Evolutionary conservation across 2,888 invertebrate species (phyloP).

Genomic region (Orthonychiurus folsomi): DNA sequence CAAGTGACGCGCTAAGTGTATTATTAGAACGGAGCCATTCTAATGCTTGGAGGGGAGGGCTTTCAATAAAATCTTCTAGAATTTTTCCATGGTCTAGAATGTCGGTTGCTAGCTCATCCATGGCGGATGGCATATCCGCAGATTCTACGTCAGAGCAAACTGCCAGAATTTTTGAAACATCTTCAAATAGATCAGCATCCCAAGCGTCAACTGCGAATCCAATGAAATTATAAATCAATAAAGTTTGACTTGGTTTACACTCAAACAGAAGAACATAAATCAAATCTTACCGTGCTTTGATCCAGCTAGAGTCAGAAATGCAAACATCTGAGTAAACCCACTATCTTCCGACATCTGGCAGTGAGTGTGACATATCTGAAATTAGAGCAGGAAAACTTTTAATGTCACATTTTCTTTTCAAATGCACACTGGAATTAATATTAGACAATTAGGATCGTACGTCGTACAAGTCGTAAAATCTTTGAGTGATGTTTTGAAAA

Average conservation of each 20-base stretch:
- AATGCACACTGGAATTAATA: conserved; percentile 13
- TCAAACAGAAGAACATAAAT: background rate
- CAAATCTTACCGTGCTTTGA: conserved; percentile 38
- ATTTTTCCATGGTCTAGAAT: conserved; percentile 49
- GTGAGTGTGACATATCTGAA: conserved; percentile 45
- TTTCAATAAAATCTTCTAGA: conserved; percentile 40
- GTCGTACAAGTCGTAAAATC: conserved; percentile 25
- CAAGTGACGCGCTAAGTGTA: conserved; percentile 47
- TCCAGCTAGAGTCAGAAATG: conserved; percentile 41
- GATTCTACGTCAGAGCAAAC: conserved; percentile 62
- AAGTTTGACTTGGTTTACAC: conserved; percentile 2
- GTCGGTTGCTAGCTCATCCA: conserved; percentile 48
- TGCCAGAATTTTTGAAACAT: conserved; percentile 59
- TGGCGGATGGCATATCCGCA: conserved; percentile 59
- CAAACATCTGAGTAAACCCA: conserved; percentile 33
- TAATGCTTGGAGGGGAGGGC: conserved; percentile 48
- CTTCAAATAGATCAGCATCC: conserved; percentile 56
- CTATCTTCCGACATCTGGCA: conserved; percentile 46
- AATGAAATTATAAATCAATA: background rate
- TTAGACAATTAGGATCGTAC: conserved; percentile 13
- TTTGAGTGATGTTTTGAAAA: conserved; percentile 25
- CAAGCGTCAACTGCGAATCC: conserved; percentile 51
- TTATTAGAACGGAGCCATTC: conserved; percentile 47
- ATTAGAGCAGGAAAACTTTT: no score
- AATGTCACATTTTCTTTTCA: no score